Base-by-base conservation (phyloP, 2,113 vertebrate genomes). In the Craseonycteris thonglongyai region DNA sequence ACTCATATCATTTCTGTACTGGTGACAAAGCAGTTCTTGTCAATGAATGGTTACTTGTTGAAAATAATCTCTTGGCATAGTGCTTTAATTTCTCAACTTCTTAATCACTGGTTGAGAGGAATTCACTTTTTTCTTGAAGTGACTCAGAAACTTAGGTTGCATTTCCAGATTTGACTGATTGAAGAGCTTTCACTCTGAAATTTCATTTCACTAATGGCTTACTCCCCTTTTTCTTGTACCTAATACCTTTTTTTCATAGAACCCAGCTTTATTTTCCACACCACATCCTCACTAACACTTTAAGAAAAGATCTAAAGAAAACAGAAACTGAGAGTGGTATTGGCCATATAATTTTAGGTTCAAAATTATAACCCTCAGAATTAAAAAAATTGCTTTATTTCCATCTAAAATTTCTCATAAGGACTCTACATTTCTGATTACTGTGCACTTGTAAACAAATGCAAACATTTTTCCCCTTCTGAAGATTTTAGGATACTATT, bases 61-160 rank as follows among this genome's bases (percentile, higher is more conserved):
- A 80, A 78, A 94, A 68, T 54, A 42, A 85, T 14, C 16, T 59
- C 74, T 80, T 82, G 24, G 13, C 8, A 7, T 54, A 51, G 51
- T 28, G 6, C 26, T 79, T 88, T 22, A 35, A 11, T 92, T 24
- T 81, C 18, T 51, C 65, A 90, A 33, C 24, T 58, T 71, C 45
- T 87, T 83, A 61, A 91, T n/a, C 38, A 56, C 14, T 59, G 33
- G 35, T 71, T 84, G 71, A 65, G 28, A 79, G 45, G 30, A 91
- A 56, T 45, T 49, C 28, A 63, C 13, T 59, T 92, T 72, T 47
- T 76, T 85, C 33, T 85, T 87, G 15, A 63, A 96, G 24, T 51
- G 56, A 63, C 30, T 87, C 35, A 91, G 47, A 65, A 22, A 1
- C 19, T 56, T 33, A 63, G 38, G 81, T 54, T 61, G 88, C 33